Evolutionary conservation across 2,113 vertebrate species (phyloP), one percentile per base, ranked within the genome.

Genomic region (Meles meles): DNA sequence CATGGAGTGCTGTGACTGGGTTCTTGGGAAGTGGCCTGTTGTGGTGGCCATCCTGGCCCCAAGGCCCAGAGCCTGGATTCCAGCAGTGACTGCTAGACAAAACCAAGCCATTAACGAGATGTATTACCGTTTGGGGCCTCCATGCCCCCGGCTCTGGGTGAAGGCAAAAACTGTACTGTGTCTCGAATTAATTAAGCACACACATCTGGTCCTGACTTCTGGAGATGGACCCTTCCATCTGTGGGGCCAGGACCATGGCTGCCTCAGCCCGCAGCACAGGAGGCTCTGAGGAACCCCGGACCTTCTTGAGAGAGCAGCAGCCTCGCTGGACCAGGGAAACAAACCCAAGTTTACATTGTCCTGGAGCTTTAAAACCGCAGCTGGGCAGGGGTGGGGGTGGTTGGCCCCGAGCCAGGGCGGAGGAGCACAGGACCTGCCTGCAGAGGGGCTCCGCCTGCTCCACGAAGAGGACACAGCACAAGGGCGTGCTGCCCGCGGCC

Each of bases 11-110:
- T 99, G 98, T 99, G 99, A 99, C 99, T 99, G 98, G 99, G 99
- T 99, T 99, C 99, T 99, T 98, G 98, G 99, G 99, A 99, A 99
- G 99, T 98, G 93, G 99, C 99, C 98, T 98, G 98, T 99, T 99
- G 98, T 99, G 99, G 99, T 99, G 98, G 99, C 99, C 99, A 99
- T 99, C 99, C 98, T 98, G 98, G 98, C 98, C 98, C 98, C 90
- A 90, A 98, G 91, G 98, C 99, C 97, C 98, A 99, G 99, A 99
- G 99, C 98, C 99, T 79, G 72, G 96, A 96, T 98, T 98, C 79
- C 44, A 98, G 98, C 77, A 79, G 98, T 97, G 98, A 98, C 96
- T 97, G 90, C 97, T 98, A 98, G 94, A 97, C 77, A 82, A 98
- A 92, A 92, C 67, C 93, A 93, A 98, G 98, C 98, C 97, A 98